These are phyloP conservation scores for Tor tambroides DNA, from an alignment of 2,113 vertebrate species.

Conservation along the genomic window DNA sequence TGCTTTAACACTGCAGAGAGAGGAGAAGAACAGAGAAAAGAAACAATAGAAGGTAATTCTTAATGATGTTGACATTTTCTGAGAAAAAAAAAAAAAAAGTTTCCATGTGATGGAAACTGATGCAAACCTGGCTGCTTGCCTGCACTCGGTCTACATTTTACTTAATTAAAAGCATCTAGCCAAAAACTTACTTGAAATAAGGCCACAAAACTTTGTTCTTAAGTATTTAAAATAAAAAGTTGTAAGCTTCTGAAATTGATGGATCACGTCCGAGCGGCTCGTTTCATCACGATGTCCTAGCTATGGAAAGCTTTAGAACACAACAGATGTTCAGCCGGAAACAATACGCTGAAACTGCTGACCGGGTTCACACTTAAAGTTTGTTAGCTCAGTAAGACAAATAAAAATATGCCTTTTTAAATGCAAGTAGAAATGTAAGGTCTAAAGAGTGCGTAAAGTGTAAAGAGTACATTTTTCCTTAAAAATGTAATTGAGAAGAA, in stretches of 20 bases:
- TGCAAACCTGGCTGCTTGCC: not conserved
- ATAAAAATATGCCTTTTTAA: not conserved
- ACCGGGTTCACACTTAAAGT: not conserved
- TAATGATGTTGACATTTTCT: not conserved
- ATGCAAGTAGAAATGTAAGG: not conserved
- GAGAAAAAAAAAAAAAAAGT: not conserved
- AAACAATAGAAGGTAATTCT: not conserved
- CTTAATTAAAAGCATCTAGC: constrained; percentile 2
- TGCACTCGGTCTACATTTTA: not conserved
- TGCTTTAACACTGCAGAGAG: not conserved
- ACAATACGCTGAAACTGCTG: not conserved
- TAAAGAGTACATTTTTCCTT: not conserved
- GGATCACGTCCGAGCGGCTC: not conserved
- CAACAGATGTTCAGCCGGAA: not conserved
- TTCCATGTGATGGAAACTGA: not conserved
- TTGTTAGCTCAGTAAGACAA: not conserved
- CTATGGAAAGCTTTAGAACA: not conserved
- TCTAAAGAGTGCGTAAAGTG: not conserved
- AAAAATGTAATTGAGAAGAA: not conserved
- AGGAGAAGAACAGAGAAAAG: not conserved
- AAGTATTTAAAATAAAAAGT: not conserved
- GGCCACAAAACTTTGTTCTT: not conserved
- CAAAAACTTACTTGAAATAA: not conserved
- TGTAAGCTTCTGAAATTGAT: not conserved
- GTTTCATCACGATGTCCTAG: not conserved